Evolutionary conservation across 2,888 invertebrate genomes (phyloP).

Genomic region (Polymixis lichenea): DNA sequence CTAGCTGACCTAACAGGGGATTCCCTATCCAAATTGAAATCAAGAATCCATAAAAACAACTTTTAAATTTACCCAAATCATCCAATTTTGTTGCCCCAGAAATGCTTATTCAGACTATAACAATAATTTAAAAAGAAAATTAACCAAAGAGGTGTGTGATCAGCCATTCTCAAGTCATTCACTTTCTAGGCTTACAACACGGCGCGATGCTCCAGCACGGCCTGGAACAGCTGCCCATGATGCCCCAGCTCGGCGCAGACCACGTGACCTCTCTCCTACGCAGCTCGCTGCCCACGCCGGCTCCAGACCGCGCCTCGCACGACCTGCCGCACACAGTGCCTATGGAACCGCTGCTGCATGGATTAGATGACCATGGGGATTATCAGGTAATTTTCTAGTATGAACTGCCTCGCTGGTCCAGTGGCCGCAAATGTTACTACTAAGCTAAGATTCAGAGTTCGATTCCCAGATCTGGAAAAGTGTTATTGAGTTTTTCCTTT

Average conservation of each 20-base stretch:
- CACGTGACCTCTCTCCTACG: conserved; percentile 75
- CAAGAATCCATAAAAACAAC: neutral
- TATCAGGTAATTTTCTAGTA: conserved; percentile 77
- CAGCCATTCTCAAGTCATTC: neutral
- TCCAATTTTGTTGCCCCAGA: neutral
- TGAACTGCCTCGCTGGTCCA: neutral
- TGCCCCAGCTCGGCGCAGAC: conserved; percentile 92
- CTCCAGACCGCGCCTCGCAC: conserved; percentile 59
- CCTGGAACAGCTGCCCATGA: conserved; percentile 89
- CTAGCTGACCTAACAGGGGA: neutral
- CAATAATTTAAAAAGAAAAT: too few species aligned
- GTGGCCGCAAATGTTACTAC: neutral
- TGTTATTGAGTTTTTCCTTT: neutral
- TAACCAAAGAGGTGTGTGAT: neutral
- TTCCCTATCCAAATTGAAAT: neutral
- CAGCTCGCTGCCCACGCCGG: conserved; percentile 59
- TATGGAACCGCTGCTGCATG: conserved; percentile 80
- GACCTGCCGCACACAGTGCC: conserved; percentile 66
- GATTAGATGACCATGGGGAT: conserved; percentile 75
- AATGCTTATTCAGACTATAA: neutral
- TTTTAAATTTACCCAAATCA: neutral
- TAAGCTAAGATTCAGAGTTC: neutral
- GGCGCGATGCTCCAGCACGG: conserved; percentile 70
- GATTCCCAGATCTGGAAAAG: neutral
- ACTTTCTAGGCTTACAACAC: conserved; percentile 68